Evolutionary conservation across 2,888 invertebrate species (phyloP), one percentile per base, ranked within the genome.

Genomic region (Hirudinaria manillensis): DNA sequence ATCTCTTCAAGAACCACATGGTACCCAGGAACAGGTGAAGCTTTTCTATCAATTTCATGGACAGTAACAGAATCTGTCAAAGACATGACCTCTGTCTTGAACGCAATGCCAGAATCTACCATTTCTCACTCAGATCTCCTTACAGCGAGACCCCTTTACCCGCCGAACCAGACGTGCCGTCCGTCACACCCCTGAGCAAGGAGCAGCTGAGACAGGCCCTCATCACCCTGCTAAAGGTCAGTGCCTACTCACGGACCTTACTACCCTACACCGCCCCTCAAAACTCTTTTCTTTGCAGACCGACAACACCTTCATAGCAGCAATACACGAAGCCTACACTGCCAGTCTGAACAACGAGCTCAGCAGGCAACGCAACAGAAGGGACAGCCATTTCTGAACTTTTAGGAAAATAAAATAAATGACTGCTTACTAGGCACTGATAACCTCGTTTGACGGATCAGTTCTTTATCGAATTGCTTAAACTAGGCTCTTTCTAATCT

Each of bases 261-360:
- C 13, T 7, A 36, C 6, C 3, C 10, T 4, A 53, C 71, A 2
- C 7, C 29, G 55, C 24, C n/a, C 13, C 38, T 32, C 16, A 45
- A 4, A n/a, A 72, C n/a, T 51, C 19, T n/a, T 3, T 67, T 0
- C 16, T 38, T 24, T 71, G 1, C 82, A 86, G 87, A 91, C 91
- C 86, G 94, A 95, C 85, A 89, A 91, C 51, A 92, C 92, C 80
- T 95, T 95, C 87, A 90, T 93, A 53, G 91, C 90, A 83, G 93
- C 92, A 85, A 87, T 95, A 78, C 94, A 95, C 83, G 93, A 94
- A 86, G 94, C 93, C 75, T 95, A 95, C 84, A 90, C 94, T 27
- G 92, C 93, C 86, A 85, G 84, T 78, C 79, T 85, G 76, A 72
- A 78, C 66, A 70, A 61, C 38, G 77, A 74, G 70, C 71, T 76